phyloP scores from a whole-genome alignment of 2,797 vertebrate genomes.

The Micrastur ruficollis region DNA sequence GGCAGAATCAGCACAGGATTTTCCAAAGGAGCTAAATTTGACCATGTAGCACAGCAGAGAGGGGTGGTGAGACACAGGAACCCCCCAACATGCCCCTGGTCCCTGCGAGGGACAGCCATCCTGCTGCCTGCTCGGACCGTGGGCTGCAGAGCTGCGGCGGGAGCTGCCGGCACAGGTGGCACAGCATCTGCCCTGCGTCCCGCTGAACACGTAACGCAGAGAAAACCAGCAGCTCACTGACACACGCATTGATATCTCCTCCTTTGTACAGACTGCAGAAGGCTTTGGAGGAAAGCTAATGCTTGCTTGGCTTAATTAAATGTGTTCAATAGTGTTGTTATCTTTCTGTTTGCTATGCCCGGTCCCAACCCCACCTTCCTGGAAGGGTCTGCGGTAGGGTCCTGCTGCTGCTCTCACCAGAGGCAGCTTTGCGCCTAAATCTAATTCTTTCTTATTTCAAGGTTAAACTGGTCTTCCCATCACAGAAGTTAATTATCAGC shows the following conservation, averaged over 20 bases:
- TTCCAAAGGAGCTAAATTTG: not conserved
- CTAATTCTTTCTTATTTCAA: not conserved
- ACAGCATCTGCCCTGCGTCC: accelerated
- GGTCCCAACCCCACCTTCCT: not conserved
- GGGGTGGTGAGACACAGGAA: accelerated
- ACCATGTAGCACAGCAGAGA: accelerated
- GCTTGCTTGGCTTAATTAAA: not conserved
- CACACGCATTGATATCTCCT: accelerated
- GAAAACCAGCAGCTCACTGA: not conserved
- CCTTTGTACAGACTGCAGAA: not conserved
- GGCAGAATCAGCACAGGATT: not conserved
- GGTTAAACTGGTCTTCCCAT: not conserved
- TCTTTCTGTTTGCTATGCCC: not conserved
- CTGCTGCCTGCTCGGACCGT: accelerated
- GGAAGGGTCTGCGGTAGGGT: not conserved
- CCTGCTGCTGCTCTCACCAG: not conserved
- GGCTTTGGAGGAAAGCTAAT: not conserved
- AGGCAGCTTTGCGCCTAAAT: not conserved
- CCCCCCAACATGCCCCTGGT: accelerated
- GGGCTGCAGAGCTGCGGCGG: not conserved
- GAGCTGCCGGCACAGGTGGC: not conserved
- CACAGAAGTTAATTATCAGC: not conserved
- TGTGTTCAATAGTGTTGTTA: no score
- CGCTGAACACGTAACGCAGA: not conserved
- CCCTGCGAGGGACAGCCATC: accelerated